Conservation (phyloP, 2,113 vertebrate genomes). For the Halichoeres trimaculatus region DNA sequence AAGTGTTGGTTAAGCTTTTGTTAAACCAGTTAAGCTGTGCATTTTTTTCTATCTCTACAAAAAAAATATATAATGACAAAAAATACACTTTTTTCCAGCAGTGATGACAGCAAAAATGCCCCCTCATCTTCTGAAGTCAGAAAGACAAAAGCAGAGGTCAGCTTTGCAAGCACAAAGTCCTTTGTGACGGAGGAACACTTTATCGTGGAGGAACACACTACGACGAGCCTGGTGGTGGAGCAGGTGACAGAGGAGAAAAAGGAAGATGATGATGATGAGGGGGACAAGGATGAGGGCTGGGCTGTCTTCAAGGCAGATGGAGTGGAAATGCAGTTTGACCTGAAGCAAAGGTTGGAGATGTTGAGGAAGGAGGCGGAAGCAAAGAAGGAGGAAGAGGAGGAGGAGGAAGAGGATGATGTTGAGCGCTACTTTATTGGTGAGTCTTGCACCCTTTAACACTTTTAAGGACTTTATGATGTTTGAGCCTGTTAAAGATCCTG, state of each 20-base stretch:
- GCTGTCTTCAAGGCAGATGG: constrained; percentile 77
- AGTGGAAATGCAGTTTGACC: constrained; percentile 74
- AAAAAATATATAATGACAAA: too few species aligned
- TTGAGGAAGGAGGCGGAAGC: constrained; percentile 24
- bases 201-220: constrained; percentile 70
- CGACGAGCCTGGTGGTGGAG: constrained; percentile 39
- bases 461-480: too few species aligned
- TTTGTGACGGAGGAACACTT: constrained; percentile 62
- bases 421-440: constrained; percentile 81
- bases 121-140: constrained; percentile 38
- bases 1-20: not conserved
- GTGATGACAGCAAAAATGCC: constrained; percentile 42
- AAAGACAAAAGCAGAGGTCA: constrained; percentile 41
- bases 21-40: not conserved
- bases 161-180: constrained; percentile 47
- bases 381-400: constrained; percentile 12
- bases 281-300: constrained; percentile 46
- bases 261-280: constrained; percentile 12
- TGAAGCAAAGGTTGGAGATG: constrained; percentile 64
- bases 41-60: too few species aligned
- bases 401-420: constrained; percentile 30
- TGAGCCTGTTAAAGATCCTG: not conserved
- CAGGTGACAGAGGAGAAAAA: constrained; percentile 34
- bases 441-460: not conserved
- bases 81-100: too few species aligned